Evolutionary conservation across 2,888 invertebrate species (phyloP).

Genomic region (Aspidiotus destructor): DNA sequence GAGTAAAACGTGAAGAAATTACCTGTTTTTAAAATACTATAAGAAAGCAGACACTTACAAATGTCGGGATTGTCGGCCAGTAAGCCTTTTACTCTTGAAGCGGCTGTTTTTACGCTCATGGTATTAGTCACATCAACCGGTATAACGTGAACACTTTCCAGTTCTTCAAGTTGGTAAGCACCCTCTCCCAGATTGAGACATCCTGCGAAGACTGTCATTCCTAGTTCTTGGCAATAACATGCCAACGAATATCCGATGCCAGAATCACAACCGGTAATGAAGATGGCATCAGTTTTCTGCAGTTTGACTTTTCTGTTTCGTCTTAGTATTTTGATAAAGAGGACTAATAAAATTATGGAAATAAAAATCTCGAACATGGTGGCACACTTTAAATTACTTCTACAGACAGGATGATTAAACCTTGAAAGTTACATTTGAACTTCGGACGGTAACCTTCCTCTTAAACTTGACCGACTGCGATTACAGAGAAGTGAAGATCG

Average conservation of each 20-base stretch:
- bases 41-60: not conserved
- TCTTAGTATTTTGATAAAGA: too few species aligned
- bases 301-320: not conserved
- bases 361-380: too few species aligned
- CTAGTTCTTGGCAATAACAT: slow-evolving; percentile 45
- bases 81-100: not conserved
- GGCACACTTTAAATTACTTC: too few species aligned
- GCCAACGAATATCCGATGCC: slow-evolving; percentile 70
- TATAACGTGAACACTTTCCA: slow-evolving; percentile 20
- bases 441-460: too few species aligned
- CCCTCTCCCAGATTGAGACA: slow-evolving; percentile 33
- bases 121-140: slow-evolving; percentile 31
- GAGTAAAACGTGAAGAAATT: not conserved
- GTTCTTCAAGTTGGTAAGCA: slow-evolving; percentile 19
- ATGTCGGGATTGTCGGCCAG: not conserved
- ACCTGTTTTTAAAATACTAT: not conserved
- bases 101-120: slow-evolving; percentile 13
- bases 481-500: too few species aligned
- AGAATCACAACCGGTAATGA: slow-evolving; percentile 78
- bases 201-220: slow-evolving; percentile 67
- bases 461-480: too few species aligned
- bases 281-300: not conserved
- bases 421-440: too few species aligned
- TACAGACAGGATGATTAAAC: too few species aligned
- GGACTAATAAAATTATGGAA: too few species aligned